Base-by-base conservation (phyloP, 2,797 vertebrate species). In the Propithecus perrieri region DNA sequence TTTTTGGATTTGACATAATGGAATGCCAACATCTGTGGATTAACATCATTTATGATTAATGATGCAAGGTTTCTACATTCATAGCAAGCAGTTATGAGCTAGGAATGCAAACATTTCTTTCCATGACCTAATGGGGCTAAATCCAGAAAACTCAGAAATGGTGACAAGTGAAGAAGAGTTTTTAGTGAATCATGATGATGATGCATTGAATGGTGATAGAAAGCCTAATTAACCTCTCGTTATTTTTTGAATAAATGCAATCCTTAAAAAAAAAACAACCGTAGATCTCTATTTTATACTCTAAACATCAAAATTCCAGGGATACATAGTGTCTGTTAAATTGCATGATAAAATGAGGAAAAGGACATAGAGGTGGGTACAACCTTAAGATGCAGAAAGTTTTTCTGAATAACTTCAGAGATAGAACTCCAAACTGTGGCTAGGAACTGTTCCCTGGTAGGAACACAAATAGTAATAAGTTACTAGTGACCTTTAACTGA, bases 391-490 rank as follows among this genome's bases (percentile, higher is more conserved):
- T 20, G 33, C 1, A 5, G 12, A 26, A 26, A 48, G 18, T 7
- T 38, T 11, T n/a, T 65, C 59, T 65, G 20, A 63, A 7, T 48
- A 26, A n/a, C 7, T 46, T 46, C 59, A 48, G 41, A 84, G 41
- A 9, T 13, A 84, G 43, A 65, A n/a, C 7, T 50, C 46, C 20
- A 46, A n/a, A 20, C 4, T 41, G 41, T 41, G 41, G 41, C 41
- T 41, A 41, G 41, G 41, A 41, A 41, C 41, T 41, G 41, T 41
- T 41, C 41, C 41, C 41, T 41, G 6, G 41, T 41, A 5, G 41
- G 41, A 41, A 41, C 41, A 4, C 4, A 41, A 3, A 41, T 41
- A 0, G 5, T 41, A 41, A 3, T 4, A 41, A 3, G 5, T 41
- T 41, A 3, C 41, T 6, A 41, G 41, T 41, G 4, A 4, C 41